Base-by-base conservation (phyloP, 2,888 invertebrate genomes). In the Cordilura impudica region DNA sequence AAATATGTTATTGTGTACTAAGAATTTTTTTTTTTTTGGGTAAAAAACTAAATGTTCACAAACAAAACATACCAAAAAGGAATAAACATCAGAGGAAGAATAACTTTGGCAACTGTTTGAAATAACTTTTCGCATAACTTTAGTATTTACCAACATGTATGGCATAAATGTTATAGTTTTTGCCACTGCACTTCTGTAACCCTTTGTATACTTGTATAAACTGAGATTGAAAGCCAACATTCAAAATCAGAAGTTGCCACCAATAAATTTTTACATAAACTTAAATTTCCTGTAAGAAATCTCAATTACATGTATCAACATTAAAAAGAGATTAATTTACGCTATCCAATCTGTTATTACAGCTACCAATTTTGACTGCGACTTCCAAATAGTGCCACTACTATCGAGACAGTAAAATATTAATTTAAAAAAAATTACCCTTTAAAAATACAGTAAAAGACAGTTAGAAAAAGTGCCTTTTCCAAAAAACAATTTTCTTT, bases 21-120 rank as follows among this genome's bases (percentile, higher is more conserved):
- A 63, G 67, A 75, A 79, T 73, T 77, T n/a, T n/a, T n/a, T n/a
- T n/a, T n/a, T n/a, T n/a, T 77, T 73, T 60, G n/a, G 7, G 31
- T 21, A 31, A 18, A 43, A 23, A 35, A 2, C 47, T 35, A 16
- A 49, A 39, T 14, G 8, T 39, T 1, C 35, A 29, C 8, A n/a
- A 54, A 49, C 47, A 54, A 26, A 51, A 56, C 21, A 43, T 6
- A 43, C 5, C 4, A 43, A 16, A 5, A 43, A 1, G 39, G 67
- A 53, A 60, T 69, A 63, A 47, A n/a, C n/a, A 35, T 58, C 58
- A 69, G 51, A 54, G 54, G 49, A 21, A 69, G 75, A 63, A 79
- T 71, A 72, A 79, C 53, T 72, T 79, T 75, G 67, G 71, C 63
- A 75, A 79, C 79, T 72, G 71, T 72, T 79, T 72, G 63, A 72